phyloP scores from a whole-genome alignment of 1,140 invertebrate species.

The Drosophila kanapiae region DNA sequence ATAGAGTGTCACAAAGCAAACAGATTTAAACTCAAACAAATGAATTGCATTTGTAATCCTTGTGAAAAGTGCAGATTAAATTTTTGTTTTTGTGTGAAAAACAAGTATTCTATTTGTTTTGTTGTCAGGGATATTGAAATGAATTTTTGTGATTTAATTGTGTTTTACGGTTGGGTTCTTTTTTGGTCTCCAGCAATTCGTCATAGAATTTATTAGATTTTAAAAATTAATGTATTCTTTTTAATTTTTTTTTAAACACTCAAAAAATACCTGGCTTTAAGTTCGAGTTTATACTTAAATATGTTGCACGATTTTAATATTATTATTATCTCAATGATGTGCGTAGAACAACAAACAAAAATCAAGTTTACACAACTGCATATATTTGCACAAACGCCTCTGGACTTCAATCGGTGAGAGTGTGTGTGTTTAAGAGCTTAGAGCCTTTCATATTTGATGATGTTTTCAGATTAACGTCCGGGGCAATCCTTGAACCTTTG shows the following conservation, averaged over 20 bases:
- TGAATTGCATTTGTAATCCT: slow-evolving; percentile 48
- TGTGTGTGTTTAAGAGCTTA: slow-evolving; percentile 31
- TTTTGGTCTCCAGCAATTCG: not conserved
- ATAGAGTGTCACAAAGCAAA: slow-evolving; percentile 47
- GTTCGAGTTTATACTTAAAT: not conserved
- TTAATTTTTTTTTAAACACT: not conserved
- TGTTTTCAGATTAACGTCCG: slow-evolving; percentile 64
- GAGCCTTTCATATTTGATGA: slow-evolving; percentile 62
- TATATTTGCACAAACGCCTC: slow-evolving; percentile 20
- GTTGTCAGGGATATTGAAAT: slow-evolving; percentile 11
- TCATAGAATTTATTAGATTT: not conserved
- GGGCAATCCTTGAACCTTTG: slow-evolving; percentile 42
- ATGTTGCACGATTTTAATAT: slow-evolving; percentile 13
- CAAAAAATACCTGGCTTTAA: not conserved
- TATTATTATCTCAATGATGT: slow-evolving; percentile 40
- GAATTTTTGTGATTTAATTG: slow-evolving; percentile 23
- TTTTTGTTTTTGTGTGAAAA: slow-evolving; percentile 5
- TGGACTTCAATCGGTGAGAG: slow-evolving; percentile 2
- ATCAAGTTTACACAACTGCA: slow-evolving; percentile 30
- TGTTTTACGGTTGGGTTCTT: slow-evolving; percentile 1
- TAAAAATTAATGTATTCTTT: not conserved
- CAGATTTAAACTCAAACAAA: slow-evolving; percentile 44
- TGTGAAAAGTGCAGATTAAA: slow-evolving; percentile 25
- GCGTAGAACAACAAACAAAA: slow-evolving; percentile 28
- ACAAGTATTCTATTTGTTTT: slow-evolving; percentile 4